Evolutionary conservation across 2,888 invertebrate species (phyloP).

Genomic region (Linnaemya tessellans): DNA sequence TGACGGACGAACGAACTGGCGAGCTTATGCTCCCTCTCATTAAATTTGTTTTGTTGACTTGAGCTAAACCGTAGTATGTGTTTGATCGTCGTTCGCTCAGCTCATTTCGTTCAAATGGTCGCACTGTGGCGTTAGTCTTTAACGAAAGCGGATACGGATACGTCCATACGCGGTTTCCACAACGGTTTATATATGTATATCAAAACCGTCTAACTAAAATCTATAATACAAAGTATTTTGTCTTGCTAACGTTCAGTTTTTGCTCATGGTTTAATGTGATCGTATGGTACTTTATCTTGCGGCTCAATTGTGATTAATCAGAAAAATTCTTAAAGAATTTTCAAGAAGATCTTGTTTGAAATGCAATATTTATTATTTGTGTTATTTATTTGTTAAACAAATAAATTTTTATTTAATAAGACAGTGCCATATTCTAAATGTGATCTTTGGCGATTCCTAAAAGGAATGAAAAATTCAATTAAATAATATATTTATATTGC

Average conservation of each 20-base stretch:
- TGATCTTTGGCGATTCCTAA: constrained; percentile 20
- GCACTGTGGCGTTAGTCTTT: constrained; percentile 67
- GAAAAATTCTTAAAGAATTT: constrained; percentile 47
- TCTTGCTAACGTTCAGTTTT: constrained; percentile 10
- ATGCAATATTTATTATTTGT: constrained; percentile 25
- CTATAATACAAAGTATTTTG: constrained; percentile 24
- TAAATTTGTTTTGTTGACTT: constrained; percentile 52
- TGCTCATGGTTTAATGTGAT: constrained; percentile 15
- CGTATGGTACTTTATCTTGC: constrained; percentile 19
- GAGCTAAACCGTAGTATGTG: constrained; percentile 59
- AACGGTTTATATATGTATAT: constrained; percentile 60
- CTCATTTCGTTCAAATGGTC: constrained; percentile 61
- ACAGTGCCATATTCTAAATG: constrained; percentile 47
- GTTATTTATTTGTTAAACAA: constrained; percentile 45
- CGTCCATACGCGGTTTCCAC: constrained; percentile 58
- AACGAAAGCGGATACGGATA: constrained; percentile 73
- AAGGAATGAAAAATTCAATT: constrained; percentile 34
- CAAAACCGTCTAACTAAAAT: constrained; percentile 45
- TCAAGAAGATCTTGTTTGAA: constrained; percentile 20
- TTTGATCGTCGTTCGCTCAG: constrained; percentile 63
- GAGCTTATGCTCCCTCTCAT: constrained; percentile 59
- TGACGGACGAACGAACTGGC: constrained; percentile 43
- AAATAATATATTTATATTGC: background rate
- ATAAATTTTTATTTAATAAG: constrained; percentile 29
- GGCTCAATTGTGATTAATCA: constrained; percentile 39